A percentile compares a stretch with the other conserved stretches of the same genome.
Conservation (phyloP, 2,113 vertebrate genomes). For the Alaudala cheleensis region DNA sequence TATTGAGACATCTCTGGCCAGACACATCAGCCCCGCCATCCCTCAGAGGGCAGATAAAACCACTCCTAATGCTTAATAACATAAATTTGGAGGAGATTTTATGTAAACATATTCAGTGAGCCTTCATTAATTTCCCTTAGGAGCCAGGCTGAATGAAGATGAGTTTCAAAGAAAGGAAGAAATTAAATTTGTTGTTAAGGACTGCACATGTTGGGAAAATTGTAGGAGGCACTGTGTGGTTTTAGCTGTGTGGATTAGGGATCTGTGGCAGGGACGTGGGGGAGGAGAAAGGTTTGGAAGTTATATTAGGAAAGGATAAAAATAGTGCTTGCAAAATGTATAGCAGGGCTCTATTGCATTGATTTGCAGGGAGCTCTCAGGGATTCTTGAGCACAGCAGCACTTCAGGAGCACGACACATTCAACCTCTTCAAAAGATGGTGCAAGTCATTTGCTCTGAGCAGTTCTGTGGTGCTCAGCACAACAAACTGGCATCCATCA, state of each 20-base stretch:
- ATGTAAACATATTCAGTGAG: slow-evolving; percentile 43
- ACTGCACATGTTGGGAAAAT: background rate
- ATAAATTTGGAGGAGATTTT: slow-evolving; percentile 38
- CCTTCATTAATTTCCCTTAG: slow-evolving; percentile 49
- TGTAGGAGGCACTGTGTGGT: background rate
- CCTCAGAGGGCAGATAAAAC: slow-evolving; percentile 23
- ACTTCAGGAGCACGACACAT: background rate
- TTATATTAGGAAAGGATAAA: slow-evolving; percentile 30
- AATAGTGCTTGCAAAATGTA: background rate
- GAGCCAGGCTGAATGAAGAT: slow-evolving; percentile 39
- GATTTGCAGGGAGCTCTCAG: background rate
- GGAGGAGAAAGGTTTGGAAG: background rate
- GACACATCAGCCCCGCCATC: background rate
- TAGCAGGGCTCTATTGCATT: background rate
- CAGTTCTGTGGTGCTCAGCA: background rate
- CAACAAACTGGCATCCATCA: background rate
- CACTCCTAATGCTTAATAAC: slow-evolving; percentile 28
- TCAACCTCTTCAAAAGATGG: background rate
- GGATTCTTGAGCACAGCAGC: background rate
- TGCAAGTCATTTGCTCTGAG: background rate
- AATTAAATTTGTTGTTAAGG: slow-evolving; percentile 19
- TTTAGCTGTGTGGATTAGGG: slow-evolving; percentile 1
- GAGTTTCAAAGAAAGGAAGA: slow-evolving; percentile 25
- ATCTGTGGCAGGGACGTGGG: background rate
- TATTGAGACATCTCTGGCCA: background rate